Percentiles rank a stretch among this genome's conserved stretches.
Conservation (phyloP, 2,797 vertebrate genomes). For the Pachyuromys duprasi region DNA sequence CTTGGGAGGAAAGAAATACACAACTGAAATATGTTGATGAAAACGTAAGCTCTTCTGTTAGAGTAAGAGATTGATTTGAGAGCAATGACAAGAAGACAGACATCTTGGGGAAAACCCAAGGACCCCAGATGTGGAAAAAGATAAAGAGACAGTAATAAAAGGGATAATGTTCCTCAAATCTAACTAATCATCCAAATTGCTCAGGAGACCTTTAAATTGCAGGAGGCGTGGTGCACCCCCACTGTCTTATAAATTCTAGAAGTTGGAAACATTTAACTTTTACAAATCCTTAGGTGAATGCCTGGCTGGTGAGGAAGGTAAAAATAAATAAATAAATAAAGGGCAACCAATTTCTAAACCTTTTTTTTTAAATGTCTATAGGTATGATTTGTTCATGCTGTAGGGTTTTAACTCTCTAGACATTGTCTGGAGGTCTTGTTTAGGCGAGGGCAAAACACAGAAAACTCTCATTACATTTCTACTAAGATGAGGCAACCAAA, state of each 20-base stretch:
- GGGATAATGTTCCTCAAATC: background rate
- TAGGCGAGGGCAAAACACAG: slow-evolving; percentile 1
- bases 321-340: background rate
- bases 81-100: slow-evolving; percentile 28
- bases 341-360: background rate
- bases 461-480: slow-evolving; percentile 26
- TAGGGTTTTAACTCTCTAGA: background rate
- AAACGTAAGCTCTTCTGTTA: slow-evolving; percentile 28
- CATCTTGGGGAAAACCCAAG: slow-evolving; percentile 16
- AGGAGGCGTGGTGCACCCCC: background rate
- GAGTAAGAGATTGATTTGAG: slow-evolving; percentile 19
- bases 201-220: background rate
- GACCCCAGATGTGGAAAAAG: background rate
- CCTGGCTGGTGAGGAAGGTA: background rate
- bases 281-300: background rate
- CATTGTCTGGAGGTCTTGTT: background rate
- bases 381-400: background rate
- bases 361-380: background rate
- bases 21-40: slow-evolving; percentile 65
- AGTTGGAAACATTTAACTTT: slow-evolving; percentile 6
- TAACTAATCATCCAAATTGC: background rate
- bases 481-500: background rate
- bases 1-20: slow-evolving; percentile 50
- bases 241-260: background rate
- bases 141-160: background rate